Evolutionary conservation across 1,140 invertebrate species (phyloP).

Genomic region (Drosophila nasuta): DNA sequence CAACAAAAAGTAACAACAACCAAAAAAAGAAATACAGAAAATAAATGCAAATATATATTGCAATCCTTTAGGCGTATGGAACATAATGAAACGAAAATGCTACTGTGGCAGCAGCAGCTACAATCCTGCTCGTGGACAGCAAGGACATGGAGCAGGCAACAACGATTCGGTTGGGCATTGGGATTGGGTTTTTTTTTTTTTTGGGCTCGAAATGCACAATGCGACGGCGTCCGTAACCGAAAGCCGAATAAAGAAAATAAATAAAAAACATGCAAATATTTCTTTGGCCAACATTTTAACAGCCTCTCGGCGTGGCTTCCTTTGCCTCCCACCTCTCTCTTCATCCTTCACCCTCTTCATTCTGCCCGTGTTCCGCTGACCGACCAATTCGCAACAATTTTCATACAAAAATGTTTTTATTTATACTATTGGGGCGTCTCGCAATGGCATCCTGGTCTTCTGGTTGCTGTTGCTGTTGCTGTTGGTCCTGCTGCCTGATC

Average conservation of each 20-base stretch:
- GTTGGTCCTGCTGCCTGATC: slow-evolving; percentile 48
- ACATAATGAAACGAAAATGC: slow-evolving; percentile 83
- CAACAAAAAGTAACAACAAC: slow-evolving; percentile 5
- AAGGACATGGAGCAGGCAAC: slow-evolving; percentile 7
- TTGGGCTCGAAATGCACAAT: slow-evolving; percentile 48
- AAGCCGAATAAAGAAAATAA: slow-evolving; percentile 74
- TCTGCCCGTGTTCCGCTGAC: background rate
- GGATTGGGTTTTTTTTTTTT: background rate
- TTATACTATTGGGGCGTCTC: slow-evolving; percentile 55
- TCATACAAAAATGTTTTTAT: slow-evolving; percentile 78
- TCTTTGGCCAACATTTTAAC: slow-evolving; percentile 82
- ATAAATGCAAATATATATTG: slow-evolving; percentile 78
- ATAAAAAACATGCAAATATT: slow-evolving; percentile 82
- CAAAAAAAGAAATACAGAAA: slow-evolving; percentile 19
- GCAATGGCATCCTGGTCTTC: slow-evolving; percentile 12
- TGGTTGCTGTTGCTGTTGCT: slow-evolving; percentile 3
- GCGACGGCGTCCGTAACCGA: slow-evolving; percentile 49
- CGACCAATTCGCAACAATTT: slow-evolving; percentile 70
- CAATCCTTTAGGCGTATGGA: slow-evolving; percentile 80
- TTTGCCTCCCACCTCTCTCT: background rate
- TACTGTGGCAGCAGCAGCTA: slow-evolving; percentile 59
- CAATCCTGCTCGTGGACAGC: slow-evolving; percentile 47
- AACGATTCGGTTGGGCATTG: background rate
- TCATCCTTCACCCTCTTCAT: too few relatives aligned
- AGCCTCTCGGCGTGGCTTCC: slow-evolving; percentile 36